Conservation (phyloP, 2,113 vertebrate species). For the Reinhardtius hippoglossoides region DNA sequence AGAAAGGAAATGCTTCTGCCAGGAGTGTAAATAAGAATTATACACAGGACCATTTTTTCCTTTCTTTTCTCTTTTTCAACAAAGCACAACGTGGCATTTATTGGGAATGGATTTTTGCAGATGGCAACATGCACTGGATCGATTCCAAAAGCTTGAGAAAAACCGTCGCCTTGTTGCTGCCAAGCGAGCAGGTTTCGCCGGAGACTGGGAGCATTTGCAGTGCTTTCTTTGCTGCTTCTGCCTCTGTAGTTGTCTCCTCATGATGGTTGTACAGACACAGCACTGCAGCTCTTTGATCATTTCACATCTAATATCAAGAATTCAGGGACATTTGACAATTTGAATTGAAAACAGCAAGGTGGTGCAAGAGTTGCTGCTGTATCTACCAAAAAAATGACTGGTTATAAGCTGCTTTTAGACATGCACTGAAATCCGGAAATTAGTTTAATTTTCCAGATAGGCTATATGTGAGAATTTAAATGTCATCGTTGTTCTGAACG, state of each 20-base stretch:
- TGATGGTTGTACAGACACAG: constrained; percentile 17
- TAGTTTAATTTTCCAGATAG: too few species aligned
- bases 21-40: constrained; percentile 28
- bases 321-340: constrained; percentile 4
- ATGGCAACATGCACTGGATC: constrained; percentile 46
- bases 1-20: constrained; percentile 27
- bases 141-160: constrained; percentile 27
- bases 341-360: neutral
- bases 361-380: constrained; percentile 10
- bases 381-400: neutral
- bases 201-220: constrained; percentile 22
- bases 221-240: constrained; percentile 32
- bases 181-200: constrained; percentile 39
- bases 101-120: constrained; percentile 48
- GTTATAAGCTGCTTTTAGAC: neutral
- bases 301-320: constrained; percentile 7
- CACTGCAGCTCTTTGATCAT: constrained; percentile 12
- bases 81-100: constrained; percentile 38
- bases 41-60: constrained; percentile 5
- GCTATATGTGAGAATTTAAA: too few species aligned
- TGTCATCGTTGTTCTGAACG: too few species aligned
- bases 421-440: too few species aligned
- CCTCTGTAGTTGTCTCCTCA: constrained; percentile 7
- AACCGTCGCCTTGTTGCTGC: constrained; percentile 22
- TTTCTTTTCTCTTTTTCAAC: constrained; percentile 3